These are phyloP conservation scores for Periophthalmus magnuspinnatus DNA, from an alignment of 2,797 vertebrate genomes.

Conservation along the genomic window DNA sequence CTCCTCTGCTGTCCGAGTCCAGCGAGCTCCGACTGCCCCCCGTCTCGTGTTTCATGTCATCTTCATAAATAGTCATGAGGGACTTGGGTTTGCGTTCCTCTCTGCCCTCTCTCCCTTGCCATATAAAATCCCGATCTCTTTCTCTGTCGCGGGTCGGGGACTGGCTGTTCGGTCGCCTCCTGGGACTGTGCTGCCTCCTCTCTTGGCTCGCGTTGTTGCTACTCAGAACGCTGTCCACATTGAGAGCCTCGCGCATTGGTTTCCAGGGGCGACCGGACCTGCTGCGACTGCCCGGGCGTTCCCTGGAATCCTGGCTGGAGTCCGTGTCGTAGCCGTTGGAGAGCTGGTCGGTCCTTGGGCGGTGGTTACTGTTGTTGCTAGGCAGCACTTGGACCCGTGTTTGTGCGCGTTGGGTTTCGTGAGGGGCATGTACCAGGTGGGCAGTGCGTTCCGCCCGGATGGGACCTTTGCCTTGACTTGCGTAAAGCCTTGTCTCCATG, in stretches of 20 bases:
- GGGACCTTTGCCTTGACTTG: conserved; percentile 87
- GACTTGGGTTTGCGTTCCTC: conserved; percentile 85
- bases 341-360: conserved; percentile 56
- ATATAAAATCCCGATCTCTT: conserved; percentile 39
- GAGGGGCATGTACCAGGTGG: conserved; percentile 58
- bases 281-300: conserved; percentile 76
- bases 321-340: conserved; percentile 88
- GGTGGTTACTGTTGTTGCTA: conserved; percentile 17
- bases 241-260: conserved; percentile 89
- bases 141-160: conserved; percentile 50
- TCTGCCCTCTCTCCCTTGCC: conserved; percentile 74
- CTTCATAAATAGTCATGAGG: conserved; percentile 96
- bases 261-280: conserved; percentile 81
- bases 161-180: conserved; percentile 68
- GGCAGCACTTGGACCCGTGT: conserved; percentile 56
- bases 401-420: conserved; percentile 48
- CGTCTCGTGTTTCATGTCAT: conserved; percentile 85
- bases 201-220: conserved; percentile 43
- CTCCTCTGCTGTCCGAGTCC: conserved; percentile 81
- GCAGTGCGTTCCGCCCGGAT: conserved; percentile 71
- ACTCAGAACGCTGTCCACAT: conserved; percentile 92
- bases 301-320: conserved; percentile 87
- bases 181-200: conserved; percentile 79
- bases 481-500: conserved; percentile 76
- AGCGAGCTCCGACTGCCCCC: conserved; percentile 84